Evolutionary conservation across 2,113 vertebrate species (phyloP).

Genomic region (Mustela nigripes): DNA sequence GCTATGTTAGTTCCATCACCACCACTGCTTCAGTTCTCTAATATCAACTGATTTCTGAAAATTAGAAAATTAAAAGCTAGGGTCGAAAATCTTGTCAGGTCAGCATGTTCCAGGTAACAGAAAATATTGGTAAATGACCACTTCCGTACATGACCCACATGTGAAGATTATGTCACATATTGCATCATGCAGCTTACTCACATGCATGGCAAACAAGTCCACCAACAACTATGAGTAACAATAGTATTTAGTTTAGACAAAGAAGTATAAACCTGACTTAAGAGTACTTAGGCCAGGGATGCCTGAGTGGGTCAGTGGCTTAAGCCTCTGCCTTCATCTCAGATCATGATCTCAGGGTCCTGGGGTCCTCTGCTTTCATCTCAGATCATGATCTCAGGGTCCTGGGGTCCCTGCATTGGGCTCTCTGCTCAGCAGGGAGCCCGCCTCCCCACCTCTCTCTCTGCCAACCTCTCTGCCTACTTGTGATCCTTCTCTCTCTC

Average conservation of each 20-base stretch:
- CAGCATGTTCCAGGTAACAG: not conserved
- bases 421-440: too few relatives aligned
- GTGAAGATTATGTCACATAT: not conserved
- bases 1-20: not conserved
- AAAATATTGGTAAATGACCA: not conserved
- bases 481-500: too few relatives aligned
- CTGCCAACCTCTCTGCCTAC: too few relatives aligned
- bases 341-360: too few relatives aligned
- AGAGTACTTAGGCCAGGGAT: not conserved
- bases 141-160: accelerated
- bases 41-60: not conserved
- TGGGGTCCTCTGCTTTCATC: too few relatives aligned
- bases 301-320: too few relatives aligned
- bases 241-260: not conserved
- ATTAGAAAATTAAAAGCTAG: not conserved
- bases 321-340: too few relatives aligned
- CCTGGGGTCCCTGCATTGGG: too few relatives aligned
- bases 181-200: not conserved
- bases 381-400: too few relatives aligned
- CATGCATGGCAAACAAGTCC: not conserved
- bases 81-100: not conserved
- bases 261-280: not conserved
- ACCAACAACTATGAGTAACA: not conserved
- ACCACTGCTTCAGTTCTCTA: not conserved
- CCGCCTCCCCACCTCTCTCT: too few relatives aligned